Percentiles rank a stretch among this genome's conserved stretches.
These are phyloP conservation scores for Trichopria drosophilae DNA, from an alignment of 2,888 invertebrate species.

Conservation along the genomic window DNA sequence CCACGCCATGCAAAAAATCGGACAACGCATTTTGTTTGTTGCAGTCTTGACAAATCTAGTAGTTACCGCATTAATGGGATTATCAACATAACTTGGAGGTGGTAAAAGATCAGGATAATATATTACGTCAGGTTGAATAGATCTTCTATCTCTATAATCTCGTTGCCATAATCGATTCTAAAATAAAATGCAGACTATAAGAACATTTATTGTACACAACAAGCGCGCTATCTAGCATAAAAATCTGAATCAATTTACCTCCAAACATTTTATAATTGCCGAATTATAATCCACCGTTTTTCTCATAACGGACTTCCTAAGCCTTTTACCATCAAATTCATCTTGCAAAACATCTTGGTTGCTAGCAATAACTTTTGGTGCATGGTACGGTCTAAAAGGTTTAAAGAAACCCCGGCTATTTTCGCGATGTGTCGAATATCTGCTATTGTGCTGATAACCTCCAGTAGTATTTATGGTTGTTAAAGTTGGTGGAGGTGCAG, in stretches of 20 bases:
- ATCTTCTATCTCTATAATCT: conserved; percentile 84
- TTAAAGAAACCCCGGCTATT: conserved; percentile 58
- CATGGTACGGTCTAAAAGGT: conserved; percentile 60
- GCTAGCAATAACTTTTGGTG: conserved; percentile 54
- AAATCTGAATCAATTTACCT: conserved; percentile 63
- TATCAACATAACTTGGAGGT: conserved; percentile 90
- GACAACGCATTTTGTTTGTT: conserved; percentile 99
- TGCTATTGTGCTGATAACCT: conserved; percentile 51
- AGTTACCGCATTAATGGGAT: conserved; percentile 95
- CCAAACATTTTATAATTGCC: conserved; percentile 87
- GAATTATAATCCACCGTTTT: conserved; percentile 99
- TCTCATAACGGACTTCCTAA: conserved; percentile 94
- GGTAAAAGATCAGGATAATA: conserved; percentile 93
- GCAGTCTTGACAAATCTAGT: conserved; percentile 98
- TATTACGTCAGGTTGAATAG: conserved; percentile 92
- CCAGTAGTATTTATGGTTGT: conserved; percentile 54
- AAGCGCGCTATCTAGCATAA: not conserved
- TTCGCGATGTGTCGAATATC: conserved; percentile 51
- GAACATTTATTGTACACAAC: conserved; percentile 7
- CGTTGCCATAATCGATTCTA: conserved; percentile 94
- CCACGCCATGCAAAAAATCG: conserved; percentile 98
- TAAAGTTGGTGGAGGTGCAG: conserved; percentile 56
- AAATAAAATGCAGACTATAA: conserved; percentile 26
- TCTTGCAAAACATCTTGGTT: conserved; percentile 63
- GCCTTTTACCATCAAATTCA: conserved; percentile 94